phyloP scores from a whole-genome alignment of 2,113 vertebrate species.

The Dolichotis patagonum region DNA sequence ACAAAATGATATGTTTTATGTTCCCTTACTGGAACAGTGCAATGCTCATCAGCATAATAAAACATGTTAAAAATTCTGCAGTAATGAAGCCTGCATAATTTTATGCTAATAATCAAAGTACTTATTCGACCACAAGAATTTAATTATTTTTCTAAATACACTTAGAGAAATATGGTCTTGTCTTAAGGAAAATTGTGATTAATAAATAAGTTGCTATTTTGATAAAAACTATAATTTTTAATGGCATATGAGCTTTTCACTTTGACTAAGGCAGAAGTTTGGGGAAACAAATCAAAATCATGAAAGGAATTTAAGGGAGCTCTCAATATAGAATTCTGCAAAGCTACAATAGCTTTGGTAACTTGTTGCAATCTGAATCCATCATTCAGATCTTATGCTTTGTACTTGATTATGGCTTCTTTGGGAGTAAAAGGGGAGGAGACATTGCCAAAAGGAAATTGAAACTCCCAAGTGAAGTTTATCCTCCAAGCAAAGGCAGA shows the following conservation, averaged over 20 bases:
- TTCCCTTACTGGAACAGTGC: not conserved
- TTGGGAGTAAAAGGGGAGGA: not conserved
- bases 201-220: not conserved
- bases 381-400: not conserved
- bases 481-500: not conserved
- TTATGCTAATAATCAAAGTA: not conserved
- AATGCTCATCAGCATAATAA: not conserved
- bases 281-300: not conserved
- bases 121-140: not conserved
- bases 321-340: not conserved
- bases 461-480: not conserved
- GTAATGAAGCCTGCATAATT: not conserved
- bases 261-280: not conserved
- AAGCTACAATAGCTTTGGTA: not conserved
- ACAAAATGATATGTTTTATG: not conserved
- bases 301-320: not conserved
- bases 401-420: not conserved
- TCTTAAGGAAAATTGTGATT: not conserved
- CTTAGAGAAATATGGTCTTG: not conserved
- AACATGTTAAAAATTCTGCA: not conserved
- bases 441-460: not conserved
- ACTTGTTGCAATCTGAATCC: not conserved
- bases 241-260: not conserved
- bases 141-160: constrained; percentile 14
- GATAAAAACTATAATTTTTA: not conserved